Percentiles rank a stretch among this genome's conserved stretches.
These are phyloP conservation scores for Caenorhabditis plicata DNA, from an alignment of 2,888 invertebrate genomes.

Conservation along the genomic window DNA sequence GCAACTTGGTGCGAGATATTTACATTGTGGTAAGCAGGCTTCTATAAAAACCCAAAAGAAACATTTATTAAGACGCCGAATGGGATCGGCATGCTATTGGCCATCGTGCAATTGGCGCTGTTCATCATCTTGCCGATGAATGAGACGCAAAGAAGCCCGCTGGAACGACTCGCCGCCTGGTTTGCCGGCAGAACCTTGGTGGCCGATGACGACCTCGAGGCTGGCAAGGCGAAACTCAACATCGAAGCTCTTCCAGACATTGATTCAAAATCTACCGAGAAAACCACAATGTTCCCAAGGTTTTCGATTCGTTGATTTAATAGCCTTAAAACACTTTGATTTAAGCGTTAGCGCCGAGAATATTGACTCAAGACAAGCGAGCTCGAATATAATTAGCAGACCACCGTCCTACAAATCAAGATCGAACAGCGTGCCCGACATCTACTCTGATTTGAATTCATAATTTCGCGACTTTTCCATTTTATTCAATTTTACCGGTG, in stretches of 20 bases:
- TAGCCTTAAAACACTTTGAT: too few relatives aligned
- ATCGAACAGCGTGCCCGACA: slow-evolving; percentile 25
- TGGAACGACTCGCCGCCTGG: slow-evolving; percentile 27
- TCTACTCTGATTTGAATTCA: too few relatives aligned
- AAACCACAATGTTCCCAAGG: slow-evolving; percentile 1
- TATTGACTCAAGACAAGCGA: slow-evolving; percentile 9
- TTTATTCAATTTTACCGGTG: too few relatives aligned
- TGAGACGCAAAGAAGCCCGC: slow-evolving; percentile 14
- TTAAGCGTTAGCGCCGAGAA: too few relatives aligned
- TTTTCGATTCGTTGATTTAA: slow-evolving; percentile 7
- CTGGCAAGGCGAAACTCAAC: too few relatives aligned
- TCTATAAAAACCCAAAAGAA: too few relatives aligned
- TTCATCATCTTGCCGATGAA: slow-evolving; percentile 75
- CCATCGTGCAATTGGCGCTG: slow-evolving; percentile 76
- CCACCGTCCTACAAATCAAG: slow-evolving; percentile 27
- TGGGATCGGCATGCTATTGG: slow-evolving; percentile 76
- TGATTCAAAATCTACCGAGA: slow-evolving; percentile 5
- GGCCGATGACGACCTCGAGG: too few relatives aligned
- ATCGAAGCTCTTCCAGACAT: neutral
- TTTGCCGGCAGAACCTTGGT: slow-evolving; percentile 29
- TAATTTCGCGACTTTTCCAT: too few relatives aligned
- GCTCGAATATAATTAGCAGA: slow-evolving; percentile 9
- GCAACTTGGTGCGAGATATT: slow-evolving; percentile 76
- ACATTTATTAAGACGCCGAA: too few relatives aligned
- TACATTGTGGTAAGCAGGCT: slow-evolving; percentile 81